Conservation (phyloP, 2,797 vertebrate genomes). For the Podarcis siculus region DNA sequence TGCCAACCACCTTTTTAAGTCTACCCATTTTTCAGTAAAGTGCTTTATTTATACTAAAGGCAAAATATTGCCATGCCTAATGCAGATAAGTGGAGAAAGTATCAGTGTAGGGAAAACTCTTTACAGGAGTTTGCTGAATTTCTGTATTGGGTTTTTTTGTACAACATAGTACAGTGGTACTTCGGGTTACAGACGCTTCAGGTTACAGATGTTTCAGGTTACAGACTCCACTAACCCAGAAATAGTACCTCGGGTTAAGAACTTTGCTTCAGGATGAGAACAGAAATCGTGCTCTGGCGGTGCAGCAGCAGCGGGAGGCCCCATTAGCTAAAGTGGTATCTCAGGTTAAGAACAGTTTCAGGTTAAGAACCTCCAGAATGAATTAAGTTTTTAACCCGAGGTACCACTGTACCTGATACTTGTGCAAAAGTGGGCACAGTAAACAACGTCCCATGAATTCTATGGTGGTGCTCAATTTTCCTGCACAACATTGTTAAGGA, state of each 20-base stretch:
- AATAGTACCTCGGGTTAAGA: too few species aligned
- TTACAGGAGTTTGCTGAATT: neutral
- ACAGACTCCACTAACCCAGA: too few species aligned
- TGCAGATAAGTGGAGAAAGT: neutral
- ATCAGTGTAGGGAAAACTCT: neutral
- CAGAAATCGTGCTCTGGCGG: too few species aligned
- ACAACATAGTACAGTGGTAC: neutral
- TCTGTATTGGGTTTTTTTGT: neutral
- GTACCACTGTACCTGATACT: neutral
- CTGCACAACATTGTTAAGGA: constrained; percentile 1
- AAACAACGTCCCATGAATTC: too few species aligned
- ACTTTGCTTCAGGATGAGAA: too few species aligned
- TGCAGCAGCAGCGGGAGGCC: too few species aligned
- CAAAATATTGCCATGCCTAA: neutral
- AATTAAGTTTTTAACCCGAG: too few species aligned
- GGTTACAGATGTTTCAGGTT: too few species aligned
- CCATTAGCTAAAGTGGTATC: too few species aligned
- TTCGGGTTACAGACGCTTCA: too few species aligned
- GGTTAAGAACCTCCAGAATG: too few species aligned
- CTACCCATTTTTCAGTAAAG: constrained; percentile 13
- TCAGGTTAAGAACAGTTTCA: too few species aligned
- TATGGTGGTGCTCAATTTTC: neutral
- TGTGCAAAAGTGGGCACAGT: neutral
- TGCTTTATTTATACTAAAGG: constrained; percentile 18
- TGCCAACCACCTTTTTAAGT: neutral